Percentiles rank a stretch among this genome's conserved stretches.
phyloP scores from a whole-genome alignment of 2,888 invertebrate genomes.

The Drosophila neotestacea region DNA sequence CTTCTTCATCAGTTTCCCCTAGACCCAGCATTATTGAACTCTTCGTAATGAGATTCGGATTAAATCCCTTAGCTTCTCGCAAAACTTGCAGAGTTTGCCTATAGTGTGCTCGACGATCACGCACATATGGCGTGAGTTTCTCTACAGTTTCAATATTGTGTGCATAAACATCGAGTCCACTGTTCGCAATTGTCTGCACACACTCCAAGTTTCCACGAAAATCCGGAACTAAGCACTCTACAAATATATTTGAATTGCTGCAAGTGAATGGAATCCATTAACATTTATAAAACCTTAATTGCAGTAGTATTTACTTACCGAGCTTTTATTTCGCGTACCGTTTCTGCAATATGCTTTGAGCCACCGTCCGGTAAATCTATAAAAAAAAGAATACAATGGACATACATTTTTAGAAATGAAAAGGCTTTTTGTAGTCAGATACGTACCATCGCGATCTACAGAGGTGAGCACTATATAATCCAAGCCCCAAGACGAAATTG shows the following conservation, averaged over 20 bases:
- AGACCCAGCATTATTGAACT: conserved; percentile 99
- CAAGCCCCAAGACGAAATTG: conserved; percentile 97
- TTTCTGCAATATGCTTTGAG: conserved; percentile 96
- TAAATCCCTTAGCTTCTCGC: conserved; percentile 91
- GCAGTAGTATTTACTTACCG: conserved; percentile 83
- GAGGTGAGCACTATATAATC: conserved; percentile 99
- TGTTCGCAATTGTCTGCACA: conserved; percentile 90
- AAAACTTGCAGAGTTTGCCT: conserved; percentile 95
- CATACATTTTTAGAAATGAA: background rate
- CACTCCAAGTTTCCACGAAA: conserved; percentile 93
- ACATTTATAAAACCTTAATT: background rate
- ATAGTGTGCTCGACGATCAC: conserved; percentile 97
- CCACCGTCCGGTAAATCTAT: conserved; percentile 97
- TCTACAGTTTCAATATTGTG: conserved; percentile 99
- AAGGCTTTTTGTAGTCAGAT: background rate
- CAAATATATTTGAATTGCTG: conserved; percentile 93
- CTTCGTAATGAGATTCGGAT: conserved; percentile 95
- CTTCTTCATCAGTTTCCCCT: conserved; percentile 96
- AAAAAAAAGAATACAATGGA: background rate
- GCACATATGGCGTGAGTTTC: conserved; percentile 94
- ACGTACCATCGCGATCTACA: conserved; percentile 96
- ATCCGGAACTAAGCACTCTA: conserved; percentile 98
- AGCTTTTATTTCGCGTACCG: conserved; percentile 93
- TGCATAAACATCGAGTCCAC: conserved; percentile 97
- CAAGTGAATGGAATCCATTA: conserved; percentile 54